These are phyloP conservation scores for Eupithecia vulgata DNA, from an alignment of 2,888 invertebrate genomes.

Conservation along the genomic window DNA sequence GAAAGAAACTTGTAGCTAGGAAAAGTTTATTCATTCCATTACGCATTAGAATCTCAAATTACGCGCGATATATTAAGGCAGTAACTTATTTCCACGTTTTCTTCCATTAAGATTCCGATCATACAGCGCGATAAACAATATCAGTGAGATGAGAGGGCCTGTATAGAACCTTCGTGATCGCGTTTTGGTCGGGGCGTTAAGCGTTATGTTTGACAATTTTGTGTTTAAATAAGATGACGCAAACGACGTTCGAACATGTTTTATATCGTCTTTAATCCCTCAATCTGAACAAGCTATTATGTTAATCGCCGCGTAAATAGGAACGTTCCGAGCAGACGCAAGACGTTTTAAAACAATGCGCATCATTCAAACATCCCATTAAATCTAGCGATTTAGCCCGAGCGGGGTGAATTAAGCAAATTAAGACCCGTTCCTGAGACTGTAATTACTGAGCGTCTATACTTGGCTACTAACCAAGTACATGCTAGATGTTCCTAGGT, in stretches of 20 bases:
- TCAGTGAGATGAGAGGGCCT: slow-evolving; percentile 35
- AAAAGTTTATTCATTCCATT: slow-evolving; percentile 11
- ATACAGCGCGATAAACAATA: slow-evolving; percentile 38
- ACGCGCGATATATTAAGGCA: slow-evolving; percentile 8
- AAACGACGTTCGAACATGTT: not conserved
- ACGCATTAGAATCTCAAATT: slow-evolving; percentile 11
- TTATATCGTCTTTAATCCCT: slow-evolving; percentile 8
- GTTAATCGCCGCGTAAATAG: slow-evolving; percentile 44
- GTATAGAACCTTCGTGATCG: not conserved
- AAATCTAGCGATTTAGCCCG: slow-evolving; percentile 76
- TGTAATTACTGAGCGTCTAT: slow-evolving; percentile 77
- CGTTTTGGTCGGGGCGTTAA: not conserved
- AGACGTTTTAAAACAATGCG: slow-evolving; percentile 76
- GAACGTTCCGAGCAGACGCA: slow-evolving; percentile 65
- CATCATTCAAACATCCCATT: slow-evolving; percentile 79
- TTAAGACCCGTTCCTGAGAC: slow-evolving; percentile 78
- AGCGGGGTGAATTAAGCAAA: slow-evolving; percentile 80
- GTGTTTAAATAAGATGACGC: not conserved
- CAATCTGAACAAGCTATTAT: slow-evolving; percentile 36
- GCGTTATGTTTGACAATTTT: not conserved
- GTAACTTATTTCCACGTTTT: slow-evolving; percentile 37
- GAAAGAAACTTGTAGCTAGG: not conserved
- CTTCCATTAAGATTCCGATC: slow-evolving; percentile 35
- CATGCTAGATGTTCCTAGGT: slow-evolving; percentile 47
- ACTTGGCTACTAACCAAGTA: slow-evolving; percentile 75